Base-by-base conservation (phyloP, 2,113 vertebrate species). In the Monarcha castaneiventris region DNA sequence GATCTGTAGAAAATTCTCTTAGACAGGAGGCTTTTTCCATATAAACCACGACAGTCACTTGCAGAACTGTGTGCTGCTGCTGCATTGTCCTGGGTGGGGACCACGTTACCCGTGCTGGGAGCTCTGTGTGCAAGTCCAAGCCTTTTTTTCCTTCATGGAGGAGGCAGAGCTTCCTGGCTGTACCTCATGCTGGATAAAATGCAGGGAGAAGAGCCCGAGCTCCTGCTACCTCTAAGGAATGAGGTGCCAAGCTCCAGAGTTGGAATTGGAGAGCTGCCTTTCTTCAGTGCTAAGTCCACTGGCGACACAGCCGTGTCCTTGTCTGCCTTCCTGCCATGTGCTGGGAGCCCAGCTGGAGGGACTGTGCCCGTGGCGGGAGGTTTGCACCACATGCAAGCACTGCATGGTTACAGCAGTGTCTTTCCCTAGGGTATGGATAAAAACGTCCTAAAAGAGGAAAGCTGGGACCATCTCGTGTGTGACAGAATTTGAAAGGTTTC, bases 61-160 rank as follows among this genome's bases (percentile, higher is more conserved):
- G 33, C 35, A 83, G 48, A 78, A 66, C 7, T 43, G 6, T 10
- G 19, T 89, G 26, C 66, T 74, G 13, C 48, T n/a, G 8, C 32
- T 63, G 32, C 27, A 7, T 25, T 62, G 52, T 66, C 23, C 46
- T 61, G 14, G 6, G 1, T 51, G 9, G 29, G 20, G 23, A 32
- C n/a, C 12, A 3, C 0, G 0, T 61, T 62, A 25, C 23, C n/a
- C 4, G 3, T 35, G 56, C 27, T 67, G 33, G 55, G 61, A 91
- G 5, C 30, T 64, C 10, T 52, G 8, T 86, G 39, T 82, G n/a
- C 61, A 46, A 37, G 12, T 73, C n/a, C 32, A 35, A 77, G 13
- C 7, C 10, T 35, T 3, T n/a, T 39, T 33, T 62, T 2, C 1
- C 29, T 69, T 25, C 0, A 0, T 79, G 85, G 33, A 64, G 72